Evolutionary conservation across 2,113 vertebrate species (phyloP), one percentile per base, ranked within the genome.

Genomic region (Pavo muticus): DNA sequence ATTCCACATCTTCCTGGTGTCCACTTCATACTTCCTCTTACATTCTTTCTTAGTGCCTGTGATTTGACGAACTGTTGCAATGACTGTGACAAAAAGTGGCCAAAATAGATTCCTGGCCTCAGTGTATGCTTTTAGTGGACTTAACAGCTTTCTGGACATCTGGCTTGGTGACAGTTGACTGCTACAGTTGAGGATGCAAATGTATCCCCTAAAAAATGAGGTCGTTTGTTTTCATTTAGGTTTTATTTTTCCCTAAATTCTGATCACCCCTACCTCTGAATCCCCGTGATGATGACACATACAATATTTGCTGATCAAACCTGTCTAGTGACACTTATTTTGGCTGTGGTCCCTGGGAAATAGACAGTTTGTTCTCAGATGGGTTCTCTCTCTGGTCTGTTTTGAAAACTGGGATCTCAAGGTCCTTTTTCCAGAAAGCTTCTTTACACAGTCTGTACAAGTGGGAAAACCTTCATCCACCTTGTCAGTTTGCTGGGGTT

Each of bases 381-480:
- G 8, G 45, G 6, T 71, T 88, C 40, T 83, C 60, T 61, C 24
- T 92, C 79, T 71, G 39, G 11, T 90, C 39, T 71, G 42, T 73
- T 88, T 80, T 57, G 35, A 52, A 80, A 83, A 82, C n/a, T 81
- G 65, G 16, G 52, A 68, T 60, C 40, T 90, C 17, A 4, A 14
- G 77, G 65, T 57, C 9, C 15, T 78, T 78, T 84, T 84, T 44
- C n/a, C n/a, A 47, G 30, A 47, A 83, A 81, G 35, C 13, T 73
- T 85, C 77, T 42, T 64, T 80, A 56, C 30, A 14, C 50, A 74
- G 52, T 77, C 82, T 85, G 57, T 80, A 68, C 0, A 2, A 85
- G 56, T 77, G 75, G 85, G 79, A 91, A 96, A 93, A 77, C n/a
- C 32, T 91, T 73, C 79, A 74, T 64, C 32, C 56, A 80, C 72